Evolutionary conservation across 2,113 vertebrate species (phyloP), one percentile per base, ranked within the genome.

Genomic region (Nothocercus julius): DNA sequence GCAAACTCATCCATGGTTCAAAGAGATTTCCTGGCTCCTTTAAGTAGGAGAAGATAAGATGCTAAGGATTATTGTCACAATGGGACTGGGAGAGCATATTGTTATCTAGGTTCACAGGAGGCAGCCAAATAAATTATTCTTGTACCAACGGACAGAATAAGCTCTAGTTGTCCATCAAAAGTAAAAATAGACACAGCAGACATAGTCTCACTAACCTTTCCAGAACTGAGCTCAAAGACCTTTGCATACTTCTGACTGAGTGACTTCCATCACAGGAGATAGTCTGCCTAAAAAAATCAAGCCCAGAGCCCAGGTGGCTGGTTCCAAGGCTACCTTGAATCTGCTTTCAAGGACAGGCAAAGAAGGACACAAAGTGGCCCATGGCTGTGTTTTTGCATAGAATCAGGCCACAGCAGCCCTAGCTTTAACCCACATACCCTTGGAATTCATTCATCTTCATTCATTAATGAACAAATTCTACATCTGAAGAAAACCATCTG

Each of bases 101-200:
- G 25, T 66, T 90, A 83, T 87, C 25, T 5, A 66, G 30, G 38
- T 75, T 51, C 88, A 75, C 3, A 3, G 51, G 44, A 83, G 56
- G 42, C 72, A 86, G 20, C 15, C 70, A 84, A 54, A 11, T 61
- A 44, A 88, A 86, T 81, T 68, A 84, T 78, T 93, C 56, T 86
- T 68, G 8, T 20, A 69, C 22, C 45, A 87, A 53, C 15, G 38
- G 17, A 18, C 14, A 78, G 42, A 74, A 30, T 47, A 64, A 81
- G 16, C 2, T 56, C 61, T 61, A 30, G n/a, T 40, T 24, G 2
- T 49, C 85, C 68, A 53, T 61, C 66, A 38, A 16, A 84, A 64
- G 32, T 34, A 27, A 75, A 77, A 88, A 12, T 24, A 81, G 8
- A 68, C 9, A 9, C 14, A 3, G 42, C 18, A 82, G 68, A 38